Evolutionary conservation across 2,797 vertebrate genomes (phyloP), one percentile per base, ranked within the genome.

Genomic region (Enoplosus armatus): DNA sequence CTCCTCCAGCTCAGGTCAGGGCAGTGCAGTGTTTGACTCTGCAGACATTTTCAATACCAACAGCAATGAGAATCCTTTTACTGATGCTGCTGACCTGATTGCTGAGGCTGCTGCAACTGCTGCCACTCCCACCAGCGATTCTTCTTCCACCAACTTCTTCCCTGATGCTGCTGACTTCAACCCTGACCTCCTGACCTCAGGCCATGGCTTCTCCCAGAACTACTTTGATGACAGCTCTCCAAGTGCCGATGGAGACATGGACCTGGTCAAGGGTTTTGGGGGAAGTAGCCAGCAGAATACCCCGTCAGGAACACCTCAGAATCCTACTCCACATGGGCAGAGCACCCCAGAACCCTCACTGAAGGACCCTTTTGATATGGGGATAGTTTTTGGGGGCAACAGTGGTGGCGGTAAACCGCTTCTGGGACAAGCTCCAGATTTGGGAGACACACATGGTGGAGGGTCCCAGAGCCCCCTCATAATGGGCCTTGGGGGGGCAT

Each of bases 201-300:
- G 96, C 51, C 97, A 97, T 89, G 95, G 90, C 27, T 99, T 99
- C 92, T 92, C 97, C 69, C 97, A 97, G 90, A 96, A 94, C 64
- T 98, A 97, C 87, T 99, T 99, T 87, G 98, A 97, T 45, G 97
- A 99, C 92, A 98, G 97, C 89, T 98, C 98, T 79, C 97, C 97
- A 85, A 98, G 98, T 60, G 96, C 97, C 20, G 98, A 99, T 85
- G 96, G 96, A 72, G 98, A 99, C 90, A 94, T 97, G 8, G 98
- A 99, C 66, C 96, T 98, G 73, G 97, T 97, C 79, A 99, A 98
- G 91, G 95, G 97, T 58, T 99, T 99, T 91, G 97, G 89, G 80
- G 97, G 92, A 90, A 94, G 95, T 76, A 96, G 95, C 89, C 95
- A 95, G 89, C 95, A 92, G 94, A 98, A 89, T 90, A 96, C 94